Evolutionary conservation across 2,113 vertebrate genomes (phyloP).

Genomic region (Thamnophis sirtalis): DNA sequence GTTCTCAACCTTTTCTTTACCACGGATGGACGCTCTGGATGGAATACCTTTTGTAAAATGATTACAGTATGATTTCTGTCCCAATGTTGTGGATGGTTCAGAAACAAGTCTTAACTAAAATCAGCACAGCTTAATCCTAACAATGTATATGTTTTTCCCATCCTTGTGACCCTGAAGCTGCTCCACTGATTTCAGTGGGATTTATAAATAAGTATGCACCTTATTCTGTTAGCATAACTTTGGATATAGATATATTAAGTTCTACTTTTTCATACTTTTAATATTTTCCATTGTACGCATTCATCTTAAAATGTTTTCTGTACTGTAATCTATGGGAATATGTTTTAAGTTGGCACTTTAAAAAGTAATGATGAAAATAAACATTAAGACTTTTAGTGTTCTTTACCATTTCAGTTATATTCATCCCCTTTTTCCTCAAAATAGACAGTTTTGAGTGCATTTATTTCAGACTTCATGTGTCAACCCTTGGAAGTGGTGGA

Average conservation of each 20-base stretch:
- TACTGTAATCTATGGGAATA: not conserved
- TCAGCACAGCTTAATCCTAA: not conserved
- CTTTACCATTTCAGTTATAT: not conserved
- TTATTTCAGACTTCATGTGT: not conserved
- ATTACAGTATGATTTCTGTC: not conserved
- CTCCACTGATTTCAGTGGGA: not conserved
- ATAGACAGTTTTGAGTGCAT: not conserved
- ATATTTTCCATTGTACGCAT: not conserved
- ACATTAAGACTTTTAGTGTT: not conserved
- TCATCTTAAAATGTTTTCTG: not conserved
- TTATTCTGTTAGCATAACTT: not conserved
- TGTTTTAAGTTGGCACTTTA: not conserved
- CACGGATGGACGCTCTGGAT: too few species aligned
- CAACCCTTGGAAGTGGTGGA: not conserved
- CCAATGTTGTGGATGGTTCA: not conserved
- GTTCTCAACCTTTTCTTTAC: too few species aligned
- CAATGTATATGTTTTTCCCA: not conserved
- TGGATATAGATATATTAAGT: not conserved
- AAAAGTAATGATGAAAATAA: not conserved
- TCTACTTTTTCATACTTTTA: not conserved
- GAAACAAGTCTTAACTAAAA: not conserved
- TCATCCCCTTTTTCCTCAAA: not conserved
- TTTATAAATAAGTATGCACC: not conserved
- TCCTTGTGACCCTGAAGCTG: not conserved
- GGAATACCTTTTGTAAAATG: too few species aligned